Percentiles rank a stretch among this genome's conserved stretches.
Evolutionary conservation across 2,797 vertebrate species (phyloP).

Genomic region (Gobio occitaniae): DNA sequence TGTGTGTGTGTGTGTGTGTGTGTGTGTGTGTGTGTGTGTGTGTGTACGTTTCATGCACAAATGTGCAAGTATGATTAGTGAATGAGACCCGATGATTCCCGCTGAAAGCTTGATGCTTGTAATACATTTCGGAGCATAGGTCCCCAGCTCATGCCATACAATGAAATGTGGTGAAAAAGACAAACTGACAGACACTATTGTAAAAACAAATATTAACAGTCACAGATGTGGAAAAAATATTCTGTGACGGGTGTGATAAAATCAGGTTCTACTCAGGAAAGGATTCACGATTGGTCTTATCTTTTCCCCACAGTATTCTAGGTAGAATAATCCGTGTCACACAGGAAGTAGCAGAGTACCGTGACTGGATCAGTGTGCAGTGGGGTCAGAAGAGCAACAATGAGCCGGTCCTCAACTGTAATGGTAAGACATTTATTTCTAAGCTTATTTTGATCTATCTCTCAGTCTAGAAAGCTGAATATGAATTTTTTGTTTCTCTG

Average conservation of each 20-base stretch:
- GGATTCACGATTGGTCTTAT: background rate
- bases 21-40: no score
- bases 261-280: background rate
- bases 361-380: conserved; percentile 94
- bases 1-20: no score
- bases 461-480: background rate
- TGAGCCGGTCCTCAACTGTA: conserved; percentile 87
- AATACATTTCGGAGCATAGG: background rate
- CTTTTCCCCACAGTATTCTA: conserved; percentile 82
- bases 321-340: conserved; percentile 97
- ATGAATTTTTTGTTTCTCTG: conserved; percentile 27
- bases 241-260: background rate
- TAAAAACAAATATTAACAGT: background rate
- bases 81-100: no score
- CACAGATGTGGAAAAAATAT: background rate
- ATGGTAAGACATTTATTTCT: conserved; percentile 42
- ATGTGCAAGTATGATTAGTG: no score
- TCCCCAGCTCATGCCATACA: background rate
- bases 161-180: background rate
- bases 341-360: conserved; percentile 92
- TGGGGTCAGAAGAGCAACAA: conserved; percentile 88
- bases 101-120: no score
- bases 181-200: background rate
- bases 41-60: no score
- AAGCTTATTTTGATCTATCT: background rate